A percentile compares a stretch with the other conserved stretches of the same genome.
Evolutionary conservation across 2,888 invertebrate species (phyloP).

Genomic region (Lithophane semibrunnea): DNA sequence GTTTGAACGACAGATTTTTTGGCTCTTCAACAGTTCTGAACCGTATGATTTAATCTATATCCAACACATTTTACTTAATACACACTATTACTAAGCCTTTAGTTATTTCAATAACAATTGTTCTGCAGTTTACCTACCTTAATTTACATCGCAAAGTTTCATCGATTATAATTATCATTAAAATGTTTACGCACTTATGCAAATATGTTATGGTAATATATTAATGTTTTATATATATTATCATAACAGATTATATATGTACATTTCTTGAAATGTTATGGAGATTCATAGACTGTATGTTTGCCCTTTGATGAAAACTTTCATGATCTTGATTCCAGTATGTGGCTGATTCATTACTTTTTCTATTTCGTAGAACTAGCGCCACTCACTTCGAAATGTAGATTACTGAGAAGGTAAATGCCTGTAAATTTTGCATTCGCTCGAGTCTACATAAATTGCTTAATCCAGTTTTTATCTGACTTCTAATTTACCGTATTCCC

Average conservation of each 20-base stretch:
- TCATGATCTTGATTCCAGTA: neutral
- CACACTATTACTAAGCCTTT: neutral
- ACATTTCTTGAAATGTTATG: neutral
- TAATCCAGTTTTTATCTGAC: conserved; percentile 50
- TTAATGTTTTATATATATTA: neutral
- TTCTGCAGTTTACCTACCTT: conserved; percentile 2
- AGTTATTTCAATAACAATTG: conserved; percentile 16
- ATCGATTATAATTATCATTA: neutral
- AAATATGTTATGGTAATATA: neutral
- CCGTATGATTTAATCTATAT: neutral
- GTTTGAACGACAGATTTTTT: conserved; percentile 3
- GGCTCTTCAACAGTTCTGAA: neutral
- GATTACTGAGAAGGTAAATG: conserved; percentile 22
- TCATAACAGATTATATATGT: neutral
- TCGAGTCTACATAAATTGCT: conserved; percentile 48
- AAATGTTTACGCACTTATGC: conserved; percentile 11
- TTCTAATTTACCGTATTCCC: conserved; percentile 59
- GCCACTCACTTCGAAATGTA: conserved; percentile 12
- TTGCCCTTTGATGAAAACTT: neutral
- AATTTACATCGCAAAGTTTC: neutral
- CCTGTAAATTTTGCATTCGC: conserved; percentile 30
- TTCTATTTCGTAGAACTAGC: conserved; percentile 4
- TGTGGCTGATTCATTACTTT: neutral
- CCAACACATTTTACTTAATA: too few species aligned
- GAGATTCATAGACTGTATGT: neutral